Conservation (phyloP, 1,140 invertebrate genomes). For the Helicoverpa armigera region DNA sequence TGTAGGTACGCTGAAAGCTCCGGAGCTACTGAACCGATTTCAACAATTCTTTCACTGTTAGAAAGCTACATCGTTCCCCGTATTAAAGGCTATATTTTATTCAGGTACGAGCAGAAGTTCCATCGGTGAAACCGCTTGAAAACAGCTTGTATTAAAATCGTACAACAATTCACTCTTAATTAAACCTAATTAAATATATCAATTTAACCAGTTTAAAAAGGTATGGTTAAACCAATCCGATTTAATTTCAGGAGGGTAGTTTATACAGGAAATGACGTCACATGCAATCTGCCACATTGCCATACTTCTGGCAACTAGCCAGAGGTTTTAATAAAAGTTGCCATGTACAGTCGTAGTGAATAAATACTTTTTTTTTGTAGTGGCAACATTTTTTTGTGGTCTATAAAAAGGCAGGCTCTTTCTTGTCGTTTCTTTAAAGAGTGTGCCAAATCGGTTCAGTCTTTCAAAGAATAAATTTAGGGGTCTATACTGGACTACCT, state of each 20-base stretch:
- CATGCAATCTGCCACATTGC: slow-evolving; percentile 30
- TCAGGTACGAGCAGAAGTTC: too few relatives aligned
- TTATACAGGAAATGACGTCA: slow-evolving; percentile 15
- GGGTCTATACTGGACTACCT: too few relatives aligned
- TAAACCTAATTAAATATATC: not conserved
- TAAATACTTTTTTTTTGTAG: slow-evolving; percentile 9
- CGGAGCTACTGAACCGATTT: not conserved
- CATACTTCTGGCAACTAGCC: slow-evolving; percentile 22
- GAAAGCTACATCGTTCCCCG: too few relatives aligned
- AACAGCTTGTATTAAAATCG: not conserved
- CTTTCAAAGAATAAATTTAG: too few relatives aligned
- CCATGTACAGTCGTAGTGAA: slow-evolving; percentile 11
- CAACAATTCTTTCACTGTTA: too few relatives aligned
- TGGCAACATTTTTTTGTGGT: slow-evolving; percentile 3
- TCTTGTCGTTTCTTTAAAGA: not conserved
- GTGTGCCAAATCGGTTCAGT: not conserved
- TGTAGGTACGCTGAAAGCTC: too few relatives aligned
- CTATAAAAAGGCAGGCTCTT: not conserved
- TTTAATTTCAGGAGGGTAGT: slow-evolving; percentile 16
- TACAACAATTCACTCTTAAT: not conserved
- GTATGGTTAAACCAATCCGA: slow-evolving; percentile 18
- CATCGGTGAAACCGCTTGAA: not conserved
- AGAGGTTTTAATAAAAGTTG: slow-evolving; percentile 29
- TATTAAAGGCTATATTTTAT: too few relatives aligned
- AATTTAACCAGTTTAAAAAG: not conserved